Evolutionary conservation across 2,888 invertebrate genomes (phyloP), one percentile per base, ranked within the genome.

Genomic region (Liposcelis brunnea): DNA sequence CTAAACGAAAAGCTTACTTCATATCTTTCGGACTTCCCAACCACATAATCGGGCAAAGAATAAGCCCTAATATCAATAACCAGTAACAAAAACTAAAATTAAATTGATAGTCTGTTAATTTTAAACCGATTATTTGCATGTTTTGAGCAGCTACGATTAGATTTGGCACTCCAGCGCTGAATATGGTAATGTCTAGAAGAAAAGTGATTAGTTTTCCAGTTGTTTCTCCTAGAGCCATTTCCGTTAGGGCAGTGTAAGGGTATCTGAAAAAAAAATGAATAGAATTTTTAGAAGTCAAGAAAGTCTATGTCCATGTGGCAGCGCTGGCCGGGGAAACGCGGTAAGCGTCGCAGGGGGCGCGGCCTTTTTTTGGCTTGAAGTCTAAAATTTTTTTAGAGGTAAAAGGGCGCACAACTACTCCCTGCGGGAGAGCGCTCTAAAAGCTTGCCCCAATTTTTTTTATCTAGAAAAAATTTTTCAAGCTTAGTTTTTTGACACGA

Each of bases 21-120:
- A 90, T 86, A 57, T 90, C 86, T 60, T 86, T 86, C 0, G 90
- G 89, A 49, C 87, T 86, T 42, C 87, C 89, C 5, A 89, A 70
- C 86, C 87, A 89, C 70, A 84, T 75, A 44, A 86, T 61, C 0
- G 89, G 89, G 51, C 82, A 80, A 16, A 90, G 68, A 44, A 79
- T 58, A 2, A 75, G 57, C 0, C 82, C 85, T 2, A 89, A 68
- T 14, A 89, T 63, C 16, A 86, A 60, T 59, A 87, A 73, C 85
- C 86, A 87, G 52, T 80, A 77, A 58, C 89, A 89, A 61, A 80
- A 85, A 1, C 83, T 77, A 37, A 84, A 63, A 51, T 76, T 69
- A 47, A 83, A 72, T 32, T 65, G 60, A 2, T 74, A 71, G 2
- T 69, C 68, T 1, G 78, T 72, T 51, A 85, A 68, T 60, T 79